Evolutionary conservation across 2,888 invertebrate genomes (phyloP), one percentile per base, ranked within the genome.

Genomic region (Ectemnius cavifrons): DNA sequence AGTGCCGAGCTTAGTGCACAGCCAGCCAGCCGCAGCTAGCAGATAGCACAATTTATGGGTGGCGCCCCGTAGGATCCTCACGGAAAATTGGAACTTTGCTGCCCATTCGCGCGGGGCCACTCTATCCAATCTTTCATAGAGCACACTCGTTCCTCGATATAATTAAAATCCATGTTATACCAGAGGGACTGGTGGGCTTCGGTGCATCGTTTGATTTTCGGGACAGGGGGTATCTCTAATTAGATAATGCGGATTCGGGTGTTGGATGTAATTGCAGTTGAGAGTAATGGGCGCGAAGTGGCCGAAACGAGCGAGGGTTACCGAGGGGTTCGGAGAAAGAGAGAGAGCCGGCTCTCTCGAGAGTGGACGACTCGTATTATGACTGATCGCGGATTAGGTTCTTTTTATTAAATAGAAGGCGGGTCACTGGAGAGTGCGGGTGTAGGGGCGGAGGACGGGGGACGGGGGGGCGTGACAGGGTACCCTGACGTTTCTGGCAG

Each of bases 401-500:
- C 73, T 76, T 67, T 74, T 73, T 67, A 73, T 77, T 77, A 78
- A 76, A 76, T 72, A 81, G 70, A 76, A 77, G 77, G 49, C 64
- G 77, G 57, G 80, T 68, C 67, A 23, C 3, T 23, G 23, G 3
- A 23, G 23, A 23, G 23, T 23, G 23, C 23, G 23, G 23, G 23
- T 3, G 23, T 20, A 20, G 2, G 23, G 23, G 23, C 3, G 3
- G 23, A 2, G 23, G 3, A 3, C 23, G 23, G 20, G 65, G 75
- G 67, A 64, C 60, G 66, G 69, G 77, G 47, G 79, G 67, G 75
- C 72, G 28, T 81, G 83, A 79, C 80, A 37, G 37, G 71, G 66
- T 63, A 56, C 56, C 72, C 67, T 78, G 84, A 84, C 81, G 77
- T 83, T 80, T 73, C 79, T 78, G 83, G 71, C 84, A 79, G 73